Percentiles rank a stretch among this genome's conserved stretches.
Conservation (phyloP, 1,140 invertebrate species). For the Leguminivora glycinivorella region DNA sequence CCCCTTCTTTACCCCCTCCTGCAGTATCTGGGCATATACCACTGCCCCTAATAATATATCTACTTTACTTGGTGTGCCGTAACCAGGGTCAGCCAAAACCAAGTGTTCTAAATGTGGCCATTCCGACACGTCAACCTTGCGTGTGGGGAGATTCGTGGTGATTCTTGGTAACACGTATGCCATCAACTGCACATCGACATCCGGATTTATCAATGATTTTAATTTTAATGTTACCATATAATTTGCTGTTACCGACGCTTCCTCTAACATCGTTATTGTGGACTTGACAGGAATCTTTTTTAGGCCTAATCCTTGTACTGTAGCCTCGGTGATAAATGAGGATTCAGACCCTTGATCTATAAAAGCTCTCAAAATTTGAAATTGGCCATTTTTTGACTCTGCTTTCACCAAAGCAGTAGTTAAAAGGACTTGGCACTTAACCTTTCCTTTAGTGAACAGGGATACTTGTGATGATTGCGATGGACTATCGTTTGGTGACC, state of each 20-base stretch:
- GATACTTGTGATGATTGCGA: too few relatives aligned
- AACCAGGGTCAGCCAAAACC: not conserved
- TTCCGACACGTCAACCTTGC: too few relatives aligned
- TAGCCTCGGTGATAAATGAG: not conserved
- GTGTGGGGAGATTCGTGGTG: not conserved
- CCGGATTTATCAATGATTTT: not conserved
- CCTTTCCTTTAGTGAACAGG: too few relatives aligned
- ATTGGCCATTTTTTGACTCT: not conserved
- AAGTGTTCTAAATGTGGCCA: too few relatives aligned
- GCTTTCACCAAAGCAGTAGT: not conserved
- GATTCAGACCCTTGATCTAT: not conserved
- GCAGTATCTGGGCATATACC: not conserved
- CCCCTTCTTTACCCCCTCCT: constrained; percentile 32
- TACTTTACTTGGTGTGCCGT: not conserved
- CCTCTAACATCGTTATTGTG: not conserved
- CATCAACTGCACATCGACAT: not conserved
- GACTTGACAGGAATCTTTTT: not conserved
- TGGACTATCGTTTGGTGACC: too few relatives aligned
- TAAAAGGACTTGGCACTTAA: not conserved
- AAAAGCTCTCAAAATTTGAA: not conserved
- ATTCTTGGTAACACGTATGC: not conserved
- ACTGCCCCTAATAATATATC: not conserved
- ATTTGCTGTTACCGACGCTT: not conserved
- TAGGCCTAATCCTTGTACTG: not conserved
- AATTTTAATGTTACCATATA: not conserved